Evolutionary conservation across 2,797 vertebrate genomes (phyloP), one percentile per base, ranked within the genome.

Genomic region (Lithobates sylvaticus): DNA sequence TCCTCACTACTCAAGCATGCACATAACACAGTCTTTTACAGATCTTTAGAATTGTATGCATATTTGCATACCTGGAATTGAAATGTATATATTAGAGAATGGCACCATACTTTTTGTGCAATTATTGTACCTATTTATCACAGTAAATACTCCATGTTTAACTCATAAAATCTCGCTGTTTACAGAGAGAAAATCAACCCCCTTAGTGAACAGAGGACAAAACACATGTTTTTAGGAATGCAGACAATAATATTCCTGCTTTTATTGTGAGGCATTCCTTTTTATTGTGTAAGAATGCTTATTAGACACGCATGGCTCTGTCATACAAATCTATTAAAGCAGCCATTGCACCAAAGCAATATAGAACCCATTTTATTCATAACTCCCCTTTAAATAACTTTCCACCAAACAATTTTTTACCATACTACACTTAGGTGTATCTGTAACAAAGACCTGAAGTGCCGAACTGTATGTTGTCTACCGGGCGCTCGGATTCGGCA

Each of bases 211-310:
- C 44, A 79, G 12, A 44, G 70, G 69, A 84, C 75, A 83, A 74
- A 74, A 83, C 86, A 87, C 61, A 84, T 87, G 81, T 78, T 29
- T 79, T 67, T 23, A 83, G 86, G 81, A 87, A 87, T 87, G 75
- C 76, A 83, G 81, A 87, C 81, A 75, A 58, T 82, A 74, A 64
- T 69, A 78, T 69, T 76, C 68, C 71, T 77, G 44, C 26, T 72
- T 82, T 70, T 69, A 81, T 39, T 78, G 18, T 83, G 65, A 75
- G 39, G 42, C 64, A 84, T 79, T 75, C 64, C 83, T 74, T 42
- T 69, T 78, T 87, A 83, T 83, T 83, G 81, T 87, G 85, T 78
- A 82, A 87, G 50, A 83, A 71, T 61, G 61, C 54, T 32, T 36
- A 68, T 78, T 83, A 78, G 85, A 73, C 58, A 73, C 69, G 78